A percentile compares a stretch with the other conserved stretches of the same genome.
Evolutionary conservation across 1,140 invertebrate genomes (phyloP).

Genomic region (Drosophila repletoides): DNA sequence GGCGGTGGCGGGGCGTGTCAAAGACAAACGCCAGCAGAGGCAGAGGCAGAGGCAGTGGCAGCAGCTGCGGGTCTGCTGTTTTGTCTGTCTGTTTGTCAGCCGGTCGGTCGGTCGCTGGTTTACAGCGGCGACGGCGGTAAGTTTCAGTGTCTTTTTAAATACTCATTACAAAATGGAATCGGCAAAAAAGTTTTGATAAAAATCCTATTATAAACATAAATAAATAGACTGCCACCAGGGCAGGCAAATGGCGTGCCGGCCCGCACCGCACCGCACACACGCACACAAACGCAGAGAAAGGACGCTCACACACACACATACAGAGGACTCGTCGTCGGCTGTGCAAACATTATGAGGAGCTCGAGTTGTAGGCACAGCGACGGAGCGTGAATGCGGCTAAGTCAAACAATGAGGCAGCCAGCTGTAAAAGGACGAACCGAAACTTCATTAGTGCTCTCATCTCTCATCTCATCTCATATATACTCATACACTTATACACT

Average conservation of each 20-base stretch:
- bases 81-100: too few species aligned
- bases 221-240: constrained; percentile 63
- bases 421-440: constrained; percentile 65
- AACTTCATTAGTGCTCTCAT: constrained; percentile 75
- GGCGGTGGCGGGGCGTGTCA: constrained; percentile 47
- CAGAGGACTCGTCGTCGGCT: constrained; percentile 32
- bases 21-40: constrained; percentile 55
- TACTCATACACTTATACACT: constrained; percentile 10
- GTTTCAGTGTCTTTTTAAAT: constrained; percentile 68
- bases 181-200: constrained; percentile 74
- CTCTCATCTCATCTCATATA: constrained; percentile 36
- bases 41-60: not conserved
- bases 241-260: constrained; percentile 34
- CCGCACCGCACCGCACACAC: constrained; percentile 30
- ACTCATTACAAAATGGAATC: constrained; percentile 74
- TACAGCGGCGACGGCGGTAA: too few species aligned
- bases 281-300: constrained; percentile 10
- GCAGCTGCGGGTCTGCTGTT: constrained; percentile 51
- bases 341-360: constrained; percentile 71
- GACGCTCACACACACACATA: constrained; percentile 9
- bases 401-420: constrained; percentile 75
- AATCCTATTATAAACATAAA: constrained; percentile 80
- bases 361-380: constrained; percentile 30
- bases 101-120: too few species aligned
- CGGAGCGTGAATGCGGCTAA: constrained; percentile 50